Evolutionary conservation across 2,888 invertebrate genomes (phyloP), one percentile per base, ranked within the genome.

Genomic region (Elegia similella): DNA sequence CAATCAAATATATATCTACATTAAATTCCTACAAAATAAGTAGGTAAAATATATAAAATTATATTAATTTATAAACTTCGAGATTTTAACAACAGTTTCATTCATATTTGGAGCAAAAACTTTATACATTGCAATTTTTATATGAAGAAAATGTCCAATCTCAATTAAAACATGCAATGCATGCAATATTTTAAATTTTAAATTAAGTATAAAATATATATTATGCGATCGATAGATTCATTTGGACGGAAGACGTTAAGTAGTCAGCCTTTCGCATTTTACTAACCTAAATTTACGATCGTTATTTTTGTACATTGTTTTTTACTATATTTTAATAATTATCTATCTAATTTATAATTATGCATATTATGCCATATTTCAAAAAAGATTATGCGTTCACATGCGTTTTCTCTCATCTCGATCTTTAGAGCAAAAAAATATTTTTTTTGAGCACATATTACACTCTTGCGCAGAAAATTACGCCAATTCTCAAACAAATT

Each of bases 221-320:
- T 16, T 50, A 52, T 38, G 13, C 15, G n/a, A 59, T 61, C 57
- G 30, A 57, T 10, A 47, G 3, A 23, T 55, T 58, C 50, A 63
- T 38, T 34, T 50, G 63, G 64, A 64, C 60, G 68, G 68, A 69
- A 69, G 69, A 69, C 69, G 54, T 59, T 64, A 65, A 52, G 8
- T 54, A 59, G 54, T 56, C 61, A 57, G 52, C 57, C 60, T 62
- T 59, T 59, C 59, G 30, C 44, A 55, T 50, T 58, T n/a, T 29
- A 30, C 17, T 56, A 52, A 46, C 17, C n/a, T 15, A 30, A 34
- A 44, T 32, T 43, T 44, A 32, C 44, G 42, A 32, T 55, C 6
- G 46, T 48, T 56, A 56, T 13, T 44, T 56, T 56, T 48, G 56
- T 48, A 48, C 54, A 55, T 55, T 56, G 15, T 30, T 50, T 48